These are phyloP conservation scores for Macrobrachium rosenbergii DNA, from an alignment of 1,140 invertebrate genomes.

Conservation along the genomic window DNA sequence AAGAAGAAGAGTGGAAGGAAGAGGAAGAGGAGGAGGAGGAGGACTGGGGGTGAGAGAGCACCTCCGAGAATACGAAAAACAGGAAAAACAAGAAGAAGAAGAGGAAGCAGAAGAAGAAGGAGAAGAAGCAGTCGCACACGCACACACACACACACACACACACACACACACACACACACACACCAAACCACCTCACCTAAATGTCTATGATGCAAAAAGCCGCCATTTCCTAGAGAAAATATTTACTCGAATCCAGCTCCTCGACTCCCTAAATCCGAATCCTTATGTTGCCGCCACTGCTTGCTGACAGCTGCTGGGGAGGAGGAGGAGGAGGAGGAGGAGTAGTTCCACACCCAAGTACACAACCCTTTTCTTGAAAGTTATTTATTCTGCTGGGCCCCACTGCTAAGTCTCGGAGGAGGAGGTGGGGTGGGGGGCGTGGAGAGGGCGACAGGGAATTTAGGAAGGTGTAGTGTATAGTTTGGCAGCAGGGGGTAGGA, in stretches of 20 bases:
- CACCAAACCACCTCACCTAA: no score
- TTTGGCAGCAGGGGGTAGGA: no score
- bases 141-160: no score
- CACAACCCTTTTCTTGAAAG: background rate
- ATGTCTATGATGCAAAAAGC: background rate
- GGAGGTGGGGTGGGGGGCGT: background rate
- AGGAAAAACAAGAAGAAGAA: background rate
- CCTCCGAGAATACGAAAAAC: background rate
- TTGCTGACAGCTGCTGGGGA: constrained; percentile 18
- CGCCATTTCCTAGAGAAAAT: constrained; percentile 39
- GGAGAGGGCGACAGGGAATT: background rate
- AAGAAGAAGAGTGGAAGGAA: constrained; percentile 9
- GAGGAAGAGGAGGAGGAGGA: background rate
- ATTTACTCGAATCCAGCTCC: constrained; percentile 34
- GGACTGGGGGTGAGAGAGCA: background rate
- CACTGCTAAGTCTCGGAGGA: background rate
- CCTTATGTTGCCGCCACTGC: constrained; percentile 31
- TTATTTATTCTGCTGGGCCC: constrained; percentile 8
- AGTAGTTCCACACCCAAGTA: background rate
- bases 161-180: no score
- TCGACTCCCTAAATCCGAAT: constrained; percentile 38
- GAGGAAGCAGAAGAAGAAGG: background rate
- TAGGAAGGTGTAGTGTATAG: no score
- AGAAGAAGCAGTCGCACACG: background rate
- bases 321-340: no score